Conservation (phyloP, 1,140 invertebrate genomes). For the Leptinotarsa defecta region DNA sequence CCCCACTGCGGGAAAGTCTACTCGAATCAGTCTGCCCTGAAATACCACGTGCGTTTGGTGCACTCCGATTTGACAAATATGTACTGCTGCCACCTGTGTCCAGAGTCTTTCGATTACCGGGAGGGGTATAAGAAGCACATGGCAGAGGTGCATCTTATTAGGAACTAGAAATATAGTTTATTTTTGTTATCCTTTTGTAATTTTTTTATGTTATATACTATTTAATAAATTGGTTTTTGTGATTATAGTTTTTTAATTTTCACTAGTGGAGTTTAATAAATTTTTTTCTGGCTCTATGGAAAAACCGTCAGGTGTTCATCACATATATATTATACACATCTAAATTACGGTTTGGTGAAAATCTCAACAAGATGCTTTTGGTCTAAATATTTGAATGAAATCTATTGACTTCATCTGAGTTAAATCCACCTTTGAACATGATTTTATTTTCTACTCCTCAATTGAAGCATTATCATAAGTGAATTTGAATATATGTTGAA, state of each 20-base stretch:
- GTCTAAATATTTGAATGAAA: no score
- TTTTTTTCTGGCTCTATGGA: no score
- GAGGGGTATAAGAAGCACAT: constrained; percentile 70
- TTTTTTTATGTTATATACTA: constrained; percentile 8
- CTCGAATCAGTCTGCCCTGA: constrained; percentile 68
- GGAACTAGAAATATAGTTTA: constrained; percentile 56
- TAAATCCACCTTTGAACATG: no score
- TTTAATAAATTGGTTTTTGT: constrained; percentile 16
- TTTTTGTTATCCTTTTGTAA: constrained; percentile 22
- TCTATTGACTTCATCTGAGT: no score
- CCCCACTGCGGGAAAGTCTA: constrained; percentile 66
- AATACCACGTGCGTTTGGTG: constrained; percentile 71
- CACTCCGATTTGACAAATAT: constrained; percentile 69
- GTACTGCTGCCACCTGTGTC: constrained; percentile 69
- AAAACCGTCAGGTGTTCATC: no score
- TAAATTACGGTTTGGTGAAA: no score
- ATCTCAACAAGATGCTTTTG: no score
- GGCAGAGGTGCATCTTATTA: constrained; percentile 66
- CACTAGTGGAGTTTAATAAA: no score
- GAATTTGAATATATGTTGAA: no score
- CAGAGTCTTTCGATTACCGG: constrained; percentile 66
- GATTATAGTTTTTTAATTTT: not conserved
- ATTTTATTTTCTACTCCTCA: no score
- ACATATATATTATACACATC: no score
- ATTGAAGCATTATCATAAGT: no score